Evolutionary conservation across 2,113 vertebrate species (phyloP).

Genomic region (Himantopus leucocephalus): DNA sequence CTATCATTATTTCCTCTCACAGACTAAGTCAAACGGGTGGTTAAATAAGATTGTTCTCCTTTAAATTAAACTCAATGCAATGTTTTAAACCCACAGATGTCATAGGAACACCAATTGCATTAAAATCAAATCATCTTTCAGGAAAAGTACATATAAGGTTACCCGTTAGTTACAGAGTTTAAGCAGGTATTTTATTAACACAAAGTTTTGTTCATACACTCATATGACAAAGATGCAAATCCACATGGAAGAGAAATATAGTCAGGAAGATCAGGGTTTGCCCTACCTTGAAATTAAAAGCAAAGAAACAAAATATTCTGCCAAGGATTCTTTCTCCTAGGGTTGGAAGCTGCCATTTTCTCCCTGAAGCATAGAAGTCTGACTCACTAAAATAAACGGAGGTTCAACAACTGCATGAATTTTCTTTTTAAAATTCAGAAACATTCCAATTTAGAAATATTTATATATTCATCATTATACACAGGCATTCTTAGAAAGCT

Average conservation of each 20-base stretch:
- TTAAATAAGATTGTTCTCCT: not conserved
- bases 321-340: not conserved
- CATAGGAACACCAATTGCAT: fast-evolving
- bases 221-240: not conserved
- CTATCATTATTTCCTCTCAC: not conserved
- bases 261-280: not conserved
- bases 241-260: not conserved
- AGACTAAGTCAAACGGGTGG: not conserved
- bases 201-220: not conserved
- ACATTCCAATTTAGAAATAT: not conserved
- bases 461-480: not conserved
- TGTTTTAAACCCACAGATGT: not conserved
- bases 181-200: not conserved
- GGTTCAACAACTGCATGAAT: not conserved
- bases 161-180: not conserved
- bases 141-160: not conserved
- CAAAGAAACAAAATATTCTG: not conserved
- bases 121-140: not conserved
- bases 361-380: not conserved
- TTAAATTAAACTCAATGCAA: not conserved
- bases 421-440: not conserved
- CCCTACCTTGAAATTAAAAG: not conserved
- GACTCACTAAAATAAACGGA: not conserved
- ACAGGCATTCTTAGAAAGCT: not conserved
- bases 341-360: not conserved